Percentiles rank a stretch among this genome's conserved stretches.
These are phyloP conservation scores for Zaprionus davidi DNA, from an alignment of 1,140 invertebrate genomes.

Conservation along the genomic window DNA sequence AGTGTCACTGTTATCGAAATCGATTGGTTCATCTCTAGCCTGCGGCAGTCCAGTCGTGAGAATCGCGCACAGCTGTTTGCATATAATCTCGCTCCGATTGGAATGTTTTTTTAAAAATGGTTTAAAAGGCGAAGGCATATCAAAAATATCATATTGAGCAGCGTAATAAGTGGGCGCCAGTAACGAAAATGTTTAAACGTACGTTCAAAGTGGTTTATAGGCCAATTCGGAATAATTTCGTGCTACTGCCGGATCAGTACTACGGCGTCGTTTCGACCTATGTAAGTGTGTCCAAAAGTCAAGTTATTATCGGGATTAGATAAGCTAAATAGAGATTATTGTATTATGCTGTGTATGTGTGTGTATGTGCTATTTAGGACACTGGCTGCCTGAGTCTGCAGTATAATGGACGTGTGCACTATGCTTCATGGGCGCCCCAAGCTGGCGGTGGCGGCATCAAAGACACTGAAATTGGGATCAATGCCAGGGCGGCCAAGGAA, in stretches of 20 bases:
- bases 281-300: constrained; percentile 81
- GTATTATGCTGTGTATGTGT: constrained; percentile 19
- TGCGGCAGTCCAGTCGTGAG: constrained; percentile 22
- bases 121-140: constrained; percentile 42
- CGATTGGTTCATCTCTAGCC: constrained; percentile 3
- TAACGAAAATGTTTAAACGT: constrained; percentile 75
- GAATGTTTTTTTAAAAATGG: constrained; percentile 45
- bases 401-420: constrained; percentile 71
- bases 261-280: constrained; percentile 81
- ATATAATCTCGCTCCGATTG: constrained; percentile 18
- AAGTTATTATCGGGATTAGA: constrained; percentile 60
- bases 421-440: constrained; percentile 78
- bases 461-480: constrained; percentile 84
- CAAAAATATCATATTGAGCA: constrained; percentile 10
- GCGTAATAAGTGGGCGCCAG: constrained; percentile 22
- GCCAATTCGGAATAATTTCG: constrained; percentile 75
- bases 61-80: constrained; percentile 32
- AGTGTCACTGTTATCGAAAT: background rate
- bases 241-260: constrained; percentile 77
- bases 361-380: constrained; percentile 57
- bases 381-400: constrained; percentile 80
- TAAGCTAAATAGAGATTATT: constrained; percentile 49
- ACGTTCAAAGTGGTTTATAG: constrained; percentile 82
- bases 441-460: constrained; percentile 73
- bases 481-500: constrained; percentile 84